Conservation (phyloP, 2,888 invertebrate species). For the Acrocera orbiculus region DNA sequence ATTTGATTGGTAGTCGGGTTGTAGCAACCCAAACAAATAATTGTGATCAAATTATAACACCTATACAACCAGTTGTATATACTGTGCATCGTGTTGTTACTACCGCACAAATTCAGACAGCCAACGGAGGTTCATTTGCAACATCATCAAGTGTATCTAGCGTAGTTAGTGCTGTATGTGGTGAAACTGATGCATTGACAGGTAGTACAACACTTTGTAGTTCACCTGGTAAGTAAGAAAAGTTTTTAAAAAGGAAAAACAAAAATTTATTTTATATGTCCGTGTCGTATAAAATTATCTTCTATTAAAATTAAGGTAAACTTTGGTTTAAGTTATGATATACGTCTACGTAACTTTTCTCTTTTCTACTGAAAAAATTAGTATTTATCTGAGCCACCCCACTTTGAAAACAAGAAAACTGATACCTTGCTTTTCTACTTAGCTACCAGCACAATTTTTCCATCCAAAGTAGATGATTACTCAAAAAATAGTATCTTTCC, state of each 20-base stretch:
- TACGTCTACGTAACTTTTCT: no score
- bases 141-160: conserved; percentile 30
- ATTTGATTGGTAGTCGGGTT: conserved; percentile 17
- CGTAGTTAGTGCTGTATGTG: conserved; percentile 25
- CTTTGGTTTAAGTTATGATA: no score
- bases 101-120: conserved; percentile 30
- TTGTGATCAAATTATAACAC: conserved; percentile 14
- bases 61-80: conserved; percentile 22
- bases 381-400: no score
- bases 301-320: no score
- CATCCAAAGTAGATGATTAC: no score
- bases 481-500: no score
- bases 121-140: conserved; percentile 26
- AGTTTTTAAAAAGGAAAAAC: background rate
- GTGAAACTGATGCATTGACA: conserved; percentile 17
- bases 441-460: no score
- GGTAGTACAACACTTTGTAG: conserved; percentile 17
- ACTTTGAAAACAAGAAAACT: no score
- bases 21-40: conserved; percentile 25
- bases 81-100: conserved; percentile 31
- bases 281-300: no score
- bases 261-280: no score
- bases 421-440: no score
- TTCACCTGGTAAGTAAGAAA: conserved; percentile 24
- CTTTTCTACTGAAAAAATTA: no score